Base-by-base conservation (phyloP, 2,888 invertebrate genomes). In the Thereva unica region DNA sequence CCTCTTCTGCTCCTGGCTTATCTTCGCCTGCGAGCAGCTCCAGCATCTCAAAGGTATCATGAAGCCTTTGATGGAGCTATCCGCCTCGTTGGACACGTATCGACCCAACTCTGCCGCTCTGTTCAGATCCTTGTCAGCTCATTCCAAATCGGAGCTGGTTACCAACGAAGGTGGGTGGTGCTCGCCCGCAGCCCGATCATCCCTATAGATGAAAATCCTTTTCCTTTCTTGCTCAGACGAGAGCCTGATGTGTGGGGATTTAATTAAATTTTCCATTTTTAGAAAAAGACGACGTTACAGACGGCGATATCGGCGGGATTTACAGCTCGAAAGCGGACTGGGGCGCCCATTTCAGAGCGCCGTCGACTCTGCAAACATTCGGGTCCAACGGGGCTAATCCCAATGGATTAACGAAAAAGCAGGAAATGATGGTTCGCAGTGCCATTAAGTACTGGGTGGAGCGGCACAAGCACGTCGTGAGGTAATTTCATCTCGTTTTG, bases 361-460 rank as follows among this genome's bases (percentile, higher is more conserved):
- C 89, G 0, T 85, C 88, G 0, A 84, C 84, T 47, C 79, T 89
- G 35, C 89, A 89, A 78, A 86, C 84, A 50, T 89, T 90, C 72
- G 85, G 82, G 5, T 75, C 77, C 1, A 82, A 80, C 47, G 83
- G 83, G 0, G 75, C 84, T 3, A 89, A 92, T 71, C 92, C 92
- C 0, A 93, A 92, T 72, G 92, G 92, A 0, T 80, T 93, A 57
- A 88, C 89, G 0, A 89, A 89, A 77, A 93, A 92, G 75, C 92
- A 93, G 75, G 92, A 93, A 78, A 84, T 92, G 82, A 83, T 93
- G 80, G 92, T 93, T 1, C 84, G 93, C 71, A 92, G 92, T 41
- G 92, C 93, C 12, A 93, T 93, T 74, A 93, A 92, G 75, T 93
- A 93, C 76, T 93, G 93, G 93, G 93, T 93, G 38, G 93, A 93